Base-by-base conservation (phyloP, 1,140 invertebrate genomes). In the Aphis craccivora region DNA sequence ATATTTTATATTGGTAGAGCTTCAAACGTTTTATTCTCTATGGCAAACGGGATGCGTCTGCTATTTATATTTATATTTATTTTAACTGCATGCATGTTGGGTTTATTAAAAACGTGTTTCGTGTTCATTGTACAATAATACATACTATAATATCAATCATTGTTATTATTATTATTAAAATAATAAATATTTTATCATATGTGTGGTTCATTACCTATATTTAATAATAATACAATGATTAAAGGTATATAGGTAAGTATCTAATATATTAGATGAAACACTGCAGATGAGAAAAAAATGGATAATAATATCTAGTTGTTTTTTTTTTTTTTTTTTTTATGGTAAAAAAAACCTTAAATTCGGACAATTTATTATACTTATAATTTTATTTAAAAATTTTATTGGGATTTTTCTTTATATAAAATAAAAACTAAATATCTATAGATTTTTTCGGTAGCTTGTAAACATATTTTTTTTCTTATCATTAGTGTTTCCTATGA, bases 11-110 rank as follows among this genome's bases (percentile, higher is more conserved):
- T 89, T 53, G 88, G 88, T 89, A 89, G 88, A 53, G 88, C 88
- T 89, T 89, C 88, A 53, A 89, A 89, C 9, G 35, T 40, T 89
- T 89, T 89, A 53, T 35, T 53, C 35, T 89, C 35, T 55, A 55
- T 89, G 88, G 88, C 51, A 55, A 89, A 89, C 88, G 51, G 88
- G 88, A 89, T 89, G 83, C 84, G 51, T 89, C 88, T 40, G 88
- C 88, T 89, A 53, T 89, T n/a, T 76, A 67, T n/a, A 30, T 76
- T 67, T 67, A 67, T 67, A 67, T 67, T 67, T 67, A 67, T 67
- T 53, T 53, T 89, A 89, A 55, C 51, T 89, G 88, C 76, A 83
- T 81, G 90, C 40, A 45, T 48, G 30, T 91, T 91, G 53, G 53
- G 90, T 60, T 90, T 60, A 60, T 91, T 60, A n/a, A 90, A 90